Evolutionary conservation across 2,113 vertebrate genomes (phyloP), one percentile per base, ranked within the genome.

Genomic region (Hyperoodon ampullatus): DNA sequence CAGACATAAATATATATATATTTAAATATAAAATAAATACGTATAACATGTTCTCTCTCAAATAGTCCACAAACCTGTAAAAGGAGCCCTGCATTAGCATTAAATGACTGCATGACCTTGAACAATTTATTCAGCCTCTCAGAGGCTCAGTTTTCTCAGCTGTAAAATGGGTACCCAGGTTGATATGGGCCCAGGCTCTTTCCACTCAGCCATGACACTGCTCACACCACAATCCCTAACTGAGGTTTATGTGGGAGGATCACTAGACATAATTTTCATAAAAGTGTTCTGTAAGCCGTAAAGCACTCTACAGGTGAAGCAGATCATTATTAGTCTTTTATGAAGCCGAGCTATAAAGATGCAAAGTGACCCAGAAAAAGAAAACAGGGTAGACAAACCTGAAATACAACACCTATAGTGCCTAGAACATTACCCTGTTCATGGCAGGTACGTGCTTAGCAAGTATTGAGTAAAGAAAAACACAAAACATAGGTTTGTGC

Each of bases 321-420:
- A 26, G 87, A 95, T 96, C 92, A 97, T 93, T 94, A 92, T 80
- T 88, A 70, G 93, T 91, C 88, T 93, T 97, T 95, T 86, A 94
- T 47, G 71, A 95, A 96, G 74, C 55, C 55, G 83, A 94, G 60
- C 30, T 58, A 95, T 93, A 88, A 93, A 94, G 91, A 97, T 55
- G 60, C 86, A 97, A 96, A 93, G 60, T 95, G 93, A 94, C 92
- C 88, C 92, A 94, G 94, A 96, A 96, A 88, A 96, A 88, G 75
- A 93, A 95, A 96, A 93, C 55, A 83, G 63, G 44, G 35, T 80
- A 88, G 95, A 85, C 19, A 75, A 88, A 94, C 39, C 78, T 95
- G 82, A 96, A 97, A 93, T 47, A 53, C 10, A 88, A 23, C 30
- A 82, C 65, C 44, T n/a, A n/a, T 8, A 39, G 42, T 26, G 15